Conservation (phyloP, 2,888 invertebrate species). For the Crepidodera aurea region DNA sequence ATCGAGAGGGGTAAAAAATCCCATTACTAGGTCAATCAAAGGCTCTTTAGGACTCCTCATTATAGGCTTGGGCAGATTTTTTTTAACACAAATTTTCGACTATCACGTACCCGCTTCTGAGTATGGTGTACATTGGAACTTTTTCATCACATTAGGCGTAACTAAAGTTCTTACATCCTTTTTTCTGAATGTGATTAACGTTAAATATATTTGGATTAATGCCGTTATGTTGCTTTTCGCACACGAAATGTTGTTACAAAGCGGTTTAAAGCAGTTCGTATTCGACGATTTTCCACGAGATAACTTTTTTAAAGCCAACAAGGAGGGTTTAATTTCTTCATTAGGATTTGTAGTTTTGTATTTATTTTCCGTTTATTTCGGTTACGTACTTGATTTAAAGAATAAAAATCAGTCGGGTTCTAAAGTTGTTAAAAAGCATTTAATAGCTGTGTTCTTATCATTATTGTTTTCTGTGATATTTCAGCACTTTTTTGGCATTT, state of each 20-base stretch:
- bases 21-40: conserved; percentile 56
- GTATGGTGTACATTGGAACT: conserved; percentile 98
- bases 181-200: conserved; percentile 65
- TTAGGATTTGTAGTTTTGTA: conserved; percentile 88
- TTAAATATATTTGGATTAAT: conserved; percentile 64
- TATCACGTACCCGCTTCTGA: conserved; percentile 92
- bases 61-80: conserved; percentile 71
- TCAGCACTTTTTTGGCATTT: conserved; percentile 68
- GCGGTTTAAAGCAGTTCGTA: conserved; percentile 75
- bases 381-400: conserved; percentile 63
- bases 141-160: conserved; percentile 91
- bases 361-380: conserved; percentile 75
- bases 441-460: conserved; percentile 25
- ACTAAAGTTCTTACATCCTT: conserved; percentile 78
- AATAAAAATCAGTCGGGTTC: conserved; percentile 27
- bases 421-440: conserved; percentile 8
- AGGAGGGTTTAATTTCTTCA: conserved; percentile 88
- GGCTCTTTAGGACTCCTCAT: conserved; percentile 64
- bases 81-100: conserved; percentile 70
- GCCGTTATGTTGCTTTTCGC: conserved; percentile 66
- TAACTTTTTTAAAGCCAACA: conserved; percentile 80
- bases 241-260: conserved; percentile 73
- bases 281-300: conserved; percentile 67
- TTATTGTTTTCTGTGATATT: conserved; percentile 53
- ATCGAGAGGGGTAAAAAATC: conserved; percentile 54